Conservation (phyloP, 2,797 vertebrate genomes). For the Falco cherrug region DNA sequence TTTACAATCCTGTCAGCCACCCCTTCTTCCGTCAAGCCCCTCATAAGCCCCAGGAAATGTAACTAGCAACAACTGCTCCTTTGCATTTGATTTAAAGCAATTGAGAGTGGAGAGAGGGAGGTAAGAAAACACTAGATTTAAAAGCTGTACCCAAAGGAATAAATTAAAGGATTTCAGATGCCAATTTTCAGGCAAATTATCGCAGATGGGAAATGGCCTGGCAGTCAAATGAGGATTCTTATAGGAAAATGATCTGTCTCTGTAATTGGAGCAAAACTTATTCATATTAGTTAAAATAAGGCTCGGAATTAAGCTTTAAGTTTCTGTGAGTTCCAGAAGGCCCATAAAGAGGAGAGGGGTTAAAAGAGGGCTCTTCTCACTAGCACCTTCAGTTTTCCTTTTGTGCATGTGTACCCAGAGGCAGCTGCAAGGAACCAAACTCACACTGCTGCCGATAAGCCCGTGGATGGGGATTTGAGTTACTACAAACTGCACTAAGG, state of each 20-base stretch:
- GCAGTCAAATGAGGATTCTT: slow-evolving; percentile 20
- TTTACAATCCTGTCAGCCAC: not conserved
- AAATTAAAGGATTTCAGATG: slow-evolving; percentile 33
- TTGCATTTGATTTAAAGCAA: not conserved
- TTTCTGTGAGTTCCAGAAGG: not conserved
- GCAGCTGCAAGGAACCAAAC: not conserved
- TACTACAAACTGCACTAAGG: not conserved
- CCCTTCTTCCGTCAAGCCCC: not conserved
- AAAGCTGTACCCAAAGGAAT: slow-evolving; percentile 34
- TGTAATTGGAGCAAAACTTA: not conserved
- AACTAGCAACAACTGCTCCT: not conserved
- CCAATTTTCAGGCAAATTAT: slow-evolving; percentile 37
- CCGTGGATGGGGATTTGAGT: accelerated
- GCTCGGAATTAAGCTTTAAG: not conserved
- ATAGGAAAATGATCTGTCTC: not conserved
- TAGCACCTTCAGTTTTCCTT: not conserved
- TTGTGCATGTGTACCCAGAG: not conserved
- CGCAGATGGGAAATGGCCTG: slow-evolving; percentile 35
- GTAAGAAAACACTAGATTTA: slow-evolving; percentile 3
- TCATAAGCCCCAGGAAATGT: not conserved
- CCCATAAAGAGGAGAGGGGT: not conserved
- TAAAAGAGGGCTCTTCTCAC: not conserved
- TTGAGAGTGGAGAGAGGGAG: not conserved
- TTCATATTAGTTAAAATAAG: not conserved
- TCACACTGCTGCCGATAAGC: not conserved